Base-by-base conservation (phyloP, 2,888 invertebrate species). In the Temnothorax rugatulus region DNA sequence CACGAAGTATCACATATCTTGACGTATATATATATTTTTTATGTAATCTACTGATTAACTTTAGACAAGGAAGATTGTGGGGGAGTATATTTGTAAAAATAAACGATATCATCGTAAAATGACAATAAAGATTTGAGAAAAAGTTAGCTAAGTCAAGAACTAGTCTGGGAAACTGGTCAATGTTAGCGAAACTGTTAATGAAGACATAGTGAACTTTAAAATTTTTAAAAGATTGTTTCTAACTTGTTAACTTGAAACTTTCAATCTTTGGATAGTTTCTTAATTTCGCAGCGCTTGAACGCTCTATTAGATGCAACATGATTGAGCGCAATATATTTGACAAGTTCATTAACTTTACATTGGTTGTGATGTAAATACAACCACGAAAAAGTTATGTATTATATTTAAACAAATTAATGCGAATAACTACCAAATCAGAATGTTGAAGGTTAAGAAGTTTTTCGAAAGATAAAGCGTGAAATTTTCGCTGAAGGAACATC, bases 211-310 rank as follows among this genome's bases (percentile, higher is more conserved):
- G 59, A 57, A 61, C 61, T 44, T 74, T 47, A 44, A 34, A 74
- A n/a, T 44, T 44, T 59, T 2, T 13, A 44, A n/a, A 74, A 59
- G 44, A 59, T 73, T 25, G 38, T 41, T 25, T 59, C 13, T 57
- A 59, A 29, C n/a, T 44, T 59, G n/a, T 59, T 59, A 59, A 29
- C 25, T 41, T 73, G 57, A 73, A 73, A 54, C 29, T 74, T 74
- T 59, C 13, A 41, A 59, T 74, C 44, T 74, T 57, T 7, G n/a
- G 13, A 29, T 59, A 74, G 7, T 8, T 71, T 74, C 11, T 54
- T 47, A 41, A 57, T 21, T 73, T 73, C 0, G 9, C 5, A 38
- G 5, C 41, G 18, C 68, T 47, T 68, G 25, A 41, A 18, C 25
- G 15, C 13, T 47, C 7, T 52, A 18, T 41, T 25, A 59, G 11